Percentiles rank a stretch among this genome's conserved stretches.
These are phyloP conservation scores for Patagioenas fasciata DNA, from an alignment of 2,113 vertebrate species.

Conservation along the genomic window DNA sequence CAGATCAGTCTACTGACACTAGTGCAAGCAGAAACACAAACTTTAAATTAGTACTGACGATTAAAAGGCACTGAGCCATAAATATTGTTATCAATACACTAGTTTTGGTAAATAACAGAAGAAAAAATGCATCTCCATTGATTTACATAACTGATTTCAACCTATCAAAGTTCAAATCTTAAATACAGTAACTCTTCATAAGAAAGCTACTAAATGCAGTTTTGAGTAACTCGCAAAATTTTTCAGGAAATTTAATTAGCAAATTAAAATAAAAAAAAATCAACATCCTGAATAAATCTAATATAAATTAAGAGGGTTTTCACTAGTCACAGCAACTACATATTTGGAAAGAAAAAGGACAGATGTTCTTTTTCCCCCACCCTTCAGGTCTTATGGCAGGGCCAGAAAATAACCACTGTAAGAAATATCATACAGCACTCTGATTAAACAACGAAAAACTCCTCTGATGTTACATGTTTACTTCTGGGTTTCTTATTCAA, in stretches of 20 bases:
- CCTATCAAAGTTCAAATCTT: not conserved
- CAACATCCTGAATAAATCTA: not conserved
- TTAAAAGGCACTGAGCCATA: not conserved
- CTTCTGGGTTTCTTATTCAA: not conserved
- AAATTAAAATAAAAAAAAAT: not conserved
- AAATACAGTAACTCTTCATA: not conserved
- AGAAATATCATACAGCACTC: not conserved
- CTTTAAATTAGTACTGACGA: not conserved
- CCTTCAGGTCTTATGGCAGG: not conserved
- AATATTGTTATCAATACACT: not conserved
- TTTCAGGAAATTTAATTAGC: not conserved
- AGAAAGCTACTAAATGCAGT: not conserved
- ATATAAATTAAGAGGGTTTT: not conserved
- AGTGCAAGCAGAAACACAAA: not conserved
- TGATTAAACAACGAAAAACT: not conserved
- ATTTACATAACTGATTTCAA: not conserved
- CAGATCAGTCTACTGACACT: not conserved
- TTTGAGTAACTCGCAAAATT: not conserved
- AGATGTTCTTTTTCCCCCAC: rapidly evolving
- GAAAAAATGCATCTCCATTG: not conserved
- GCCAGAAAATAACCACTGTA: not conserved
- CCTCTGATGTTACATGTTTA: not conserved
- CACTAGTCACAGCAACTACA: not conserved
- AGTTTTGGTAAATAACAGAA: not conserved
- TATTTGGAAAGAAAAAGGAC: not conserved